Base-by-base conservation (phyloP, 2,888 invertebrate species). In the Labia minor region DNA sequence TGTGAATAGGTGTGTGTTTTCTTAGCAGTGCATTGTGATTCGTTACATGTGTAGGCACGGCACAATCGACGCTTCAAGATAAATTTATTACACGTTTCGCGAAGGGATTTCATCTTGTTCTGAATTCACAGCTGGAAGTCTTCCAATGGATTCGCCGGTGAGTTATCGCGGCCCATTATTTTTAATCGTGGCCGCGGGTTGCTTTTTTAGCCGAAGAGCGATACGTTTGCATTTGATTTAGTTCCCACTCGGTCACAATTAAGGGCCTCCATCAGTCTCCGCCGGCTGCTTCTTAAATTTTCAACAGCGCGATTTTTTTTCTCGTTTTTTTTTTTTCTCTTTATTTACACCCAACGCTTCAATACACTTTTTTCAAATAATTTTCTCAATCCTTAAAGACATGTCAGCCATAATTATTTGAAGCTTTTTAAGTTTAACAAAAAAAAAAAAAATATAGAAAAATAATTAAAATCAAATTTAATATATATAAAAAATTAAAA, bases 11-110 rank as follows among this genome's bases (percentile, higher is more conserved):
- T 8, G 26, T 26, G 26, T 26, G 26, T 8, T 3, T 26, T 26
- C 8, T 26, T 4, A 49, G 4, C 14, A 14, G 16, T 14, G n/a
- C 49, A 49, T 49, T 49, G 16, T 4, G 49, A 49, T 49, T 49
- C 49, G 8, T 14, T n/a, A 49, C 49, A 49, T 49, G 49, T 49
- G 49, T 49, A 49, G 26, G 26, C 14, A 3, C 49, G 14, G 16
- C 49, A 49, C 49, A 49, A 49, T 49, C 16, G 49, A 49, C n/a
- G 49, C 49, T 49, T 49, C 49, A 49, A 49, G 49, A 49, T 49
- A 49, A 49, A 49, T 49, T 49, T 49, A 49, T 49, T 49, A 49
- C 49, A 49, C 49, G 49, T 49, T 49, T 49, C 49, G 49, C 49
- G 49, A 16, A 49, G 49, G 49, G 49, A 49, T 49, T 49, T 49